Evolutionary conservation across 2,113 vertebrate species (phyloP), one percentile per base, ranked within the genome.

Genomic region (Caretta caretta): DNA sequence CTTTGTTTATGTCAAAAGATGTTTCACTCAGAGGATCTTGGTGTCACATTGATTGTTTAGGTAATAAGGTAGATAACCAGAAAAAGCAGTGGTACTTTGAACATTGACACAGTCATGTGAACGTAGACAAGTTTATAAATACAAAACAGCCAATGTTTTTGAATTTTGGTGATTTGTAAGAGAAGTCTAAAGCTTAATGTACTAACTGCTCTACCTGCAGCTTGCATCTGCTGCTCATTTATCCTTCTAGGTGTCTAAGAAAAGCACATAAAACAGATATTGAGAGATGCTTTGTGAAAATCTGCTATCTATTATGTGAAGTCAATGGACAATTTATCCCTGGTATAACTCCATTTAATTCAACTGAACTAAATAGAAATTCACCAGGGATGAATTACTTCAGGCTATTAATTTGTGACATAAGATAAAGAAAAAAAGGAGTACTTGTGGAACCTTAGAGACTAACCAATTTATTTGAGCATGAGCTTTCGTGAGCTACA

Each of bases 351-450:
- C 29, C 5, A 24, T 87, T 94, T 93, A 90, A 91, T 50, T 79
- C 35, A 92, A 31, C 13, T n/a, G 38, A 85, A 16, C 4, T 80
- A 83, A 96, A 80, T 17, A 95, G 79, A 86, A 93, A 83, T 62
- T 92, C 51, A 56, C 29, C 49, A 72, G 49, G 38, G 49, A 84
- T 83, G 9, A 93, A 92, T 72, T 87, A 27, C 35, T 19, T 90
- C 38, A 89, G 88, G 31, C 3, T 95, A n/a, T 89, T 94, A 87
- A 85, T 92, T 81, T 95, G 42, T 65, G 51, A 89, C 91, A 57
- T 22, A 92, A 10, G 5, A 24, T 10, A 3, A 65, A 62, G 27
- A 91, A 84, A 3, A 38, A 14, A 88, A 38, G 38, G 38, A 38
- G 38, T 3, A 38, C 38, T 38, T 38, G 38, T 38, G 38, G 38